Percentiles rank a stretch among this genome's conserved stretches.
Conservation (phyloP, 2,888 invertebrate genomes). For the Aproaerema taeniolella region DNA sequence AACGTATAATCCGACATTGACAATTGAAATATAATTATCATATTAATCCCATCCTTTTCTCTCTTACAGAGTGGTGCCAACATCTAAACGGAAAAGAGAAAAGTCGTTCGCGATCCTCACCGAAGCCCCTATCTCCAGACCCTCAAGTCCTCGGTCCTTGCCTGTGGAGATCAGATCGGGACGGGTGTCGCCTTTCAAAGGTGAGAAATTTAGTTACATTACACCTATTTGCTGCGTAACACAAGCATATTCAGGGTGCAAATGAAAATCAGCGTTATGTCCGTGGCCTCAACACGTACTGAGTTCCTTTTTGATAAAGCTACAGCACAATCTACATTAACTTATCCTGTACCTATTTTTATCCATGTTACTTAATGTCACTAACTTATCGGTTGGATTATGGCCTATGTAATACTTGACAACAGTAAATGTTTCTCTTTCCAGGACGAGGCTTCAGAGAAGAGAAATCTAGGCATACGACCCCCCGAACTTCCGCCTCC, state of each 20-base stretch:
- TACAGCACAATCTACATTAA: too few species aligned
- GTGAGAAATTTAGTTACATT: constrained; percentile 31
- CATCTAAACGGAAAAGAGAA: constrained; percentile 78
- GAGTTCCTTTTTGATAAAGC: too few species aligned
- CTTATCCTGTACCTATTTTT: too few species aligned
- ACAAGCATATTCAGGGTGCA: too few species aligned
- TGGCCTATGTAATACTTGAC: too few species aligned
- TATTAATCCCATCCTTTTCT: constrained; percentile 7
- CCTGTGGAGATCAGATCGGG: constrained; percentile 59
- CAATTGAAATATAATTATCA: too few species aligned
- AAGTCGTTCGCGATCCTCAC: constrained; percentile 83
- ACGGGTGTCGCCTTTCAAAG: constrained; percentile 79
- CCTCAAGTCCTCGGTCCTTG: constrained; percentile 57
- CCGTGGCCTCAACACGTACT: too few species aligned
- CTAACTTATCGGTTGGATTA: too few species aligned
- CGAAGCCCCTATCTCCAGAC: constrained; percentile 74
- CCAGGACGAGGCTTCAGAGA: constrained; percentile 72
- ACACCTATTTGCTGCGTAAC: background rate
- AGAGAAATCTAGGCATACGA: constrained; percentile 74
- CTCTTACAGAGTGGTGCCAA: constrained; percentile 55
- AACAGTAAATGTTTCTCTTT: too few species aligned
- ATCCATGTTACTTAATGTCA: background rate
- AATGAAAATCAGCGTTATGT: too few species aligned
- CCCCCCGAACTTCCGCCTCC: constrained; percentile 63
- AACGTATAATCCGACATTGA: too few species aligned